These are phyloP conservation scores for Urocolius indicus DNA, from an alignment of 2,113 vertebrate species.

Conservation along the genomic window DNA sequence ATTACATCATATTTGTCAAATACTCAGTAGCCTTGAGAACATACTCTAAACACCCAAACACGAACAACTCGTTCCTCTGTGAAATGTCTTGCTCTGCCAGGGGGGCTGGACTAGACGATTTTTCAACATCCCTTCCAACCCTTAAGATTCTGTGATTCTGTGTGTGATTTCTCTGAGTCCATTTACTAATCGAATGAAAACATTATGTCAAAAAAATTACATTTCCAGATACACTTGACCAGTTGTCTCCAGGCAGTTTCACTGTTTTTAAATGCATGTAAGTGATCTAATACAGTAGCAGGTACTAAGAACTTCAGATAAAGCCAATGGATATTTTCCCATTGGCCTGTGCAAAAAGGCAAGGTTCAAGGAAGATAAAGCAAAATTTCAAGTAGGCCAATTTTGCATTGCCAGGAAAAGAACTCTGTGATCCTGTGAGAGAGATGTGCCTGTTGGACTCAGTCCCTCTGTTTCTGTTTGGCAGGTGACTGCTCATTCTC, in stretches of 20 bases:
- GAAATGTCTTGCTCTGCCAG: not conserved
- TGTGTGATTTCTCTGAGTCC: not conserved
- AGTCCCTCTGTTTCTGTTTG: not conserved
- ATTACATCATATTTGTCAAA: not conserved
- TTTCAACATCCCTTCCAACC: too few species aligned
- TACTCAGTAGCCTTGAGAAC: not conserved
- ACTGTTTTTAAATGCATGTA: not conserved
- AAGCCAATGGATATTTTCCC: not conserved
- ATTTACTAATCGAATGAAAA: not conserved
- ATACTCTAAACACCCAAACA: not conserved
- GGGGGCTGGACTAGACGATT: too few species aligned
- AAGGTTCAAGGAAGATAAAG: slow-evolving; percentile 1
- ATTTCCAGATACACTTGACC: not conserved
- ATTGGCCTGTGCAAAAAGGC: not conserved
- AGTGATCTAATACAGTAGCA: not conserved
- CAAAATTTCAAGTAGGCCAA: not conserved
- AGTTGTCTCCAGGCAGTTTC: not conserved
- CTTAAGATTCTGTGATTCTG: too few species aligned
- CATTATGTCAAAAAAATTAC: not conserved
- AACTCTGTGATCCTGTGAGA: not conserved
- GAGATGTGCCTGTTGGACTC: not conserved
- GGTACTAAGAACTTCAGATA: not conserved
- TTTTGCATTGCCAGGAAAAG: not conserved
- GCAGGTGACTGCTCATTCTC: not conserved
- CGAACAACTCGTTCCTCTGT: not conserved